Conservation (phyloP, 2,888 invertebrate species). For the Hoplodrina blanda region DNA sequence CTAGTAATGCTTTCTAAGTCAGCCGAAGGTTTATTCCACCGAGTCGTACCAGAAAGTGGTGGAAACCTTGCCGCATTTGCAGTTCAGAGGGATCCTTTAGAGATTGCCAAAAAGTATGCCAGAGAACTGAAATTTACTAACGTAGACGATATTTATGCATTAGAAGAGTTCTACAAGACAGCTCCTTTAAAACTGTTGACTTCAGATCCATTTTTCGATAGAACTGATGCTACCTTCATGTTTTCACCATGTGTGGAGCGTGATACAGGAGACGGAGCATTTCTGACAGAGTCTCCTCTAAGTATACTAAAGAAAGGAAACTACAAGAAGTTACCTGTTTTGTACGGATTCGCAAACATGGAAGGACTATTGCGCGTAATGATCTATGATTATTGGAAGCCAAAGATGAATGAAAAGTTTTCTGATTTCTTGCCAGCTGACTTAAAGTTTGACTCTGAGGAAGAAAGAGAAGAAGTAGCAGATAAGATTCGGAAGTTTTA, state of each 20-base stretch:
- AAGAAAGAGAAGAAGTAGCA: conserved; percentile 69
- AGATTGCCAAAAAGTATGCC: conserved; percentile 69
- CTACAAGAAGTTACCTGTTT: conserved; percentile 70
- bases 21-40: conserved; percentile 69
- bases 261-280: conserved; percentile 58
- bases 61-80: conserved; percentile 61
- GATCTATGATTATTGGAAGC: conserved; percentile 67
- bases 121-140: conserved; percentile 64
- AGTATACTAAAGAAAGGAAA: conserved; percentile 67
- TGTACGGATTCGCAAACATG: conserved; percentile 76
- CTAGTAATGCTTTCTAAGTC: conserved; percentile 68
- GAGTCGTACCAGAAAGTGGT: conserved; percentile 73
- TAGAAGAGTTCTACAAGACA: conserved; percentile 75
- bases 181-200: conserved; percentile 63
- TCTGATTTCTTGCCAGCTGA: conserved; percentile 76
- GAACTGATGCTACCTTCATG: conserved; percentile 56
- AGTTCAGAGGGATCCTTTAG: conserved; percentile 70
- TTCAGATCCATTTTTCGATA: conserved; percentile 49
- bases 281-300: conserved; percentile 70
- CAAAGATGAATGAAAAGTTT: conserved; percentile 75
- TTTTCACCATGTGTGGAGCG: conserved; percentile 65
- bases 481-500: conserved; percentile 69
- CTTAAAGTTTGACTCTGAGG: conserved; percentile 65
- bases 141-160: conserved; percentile 66
- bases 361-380: conserved; percentile 70